phyloP scores from a whole-genome alignment of 2,888 invertebrate genomes.

The Nipponacmea schrenckii region DNA sequence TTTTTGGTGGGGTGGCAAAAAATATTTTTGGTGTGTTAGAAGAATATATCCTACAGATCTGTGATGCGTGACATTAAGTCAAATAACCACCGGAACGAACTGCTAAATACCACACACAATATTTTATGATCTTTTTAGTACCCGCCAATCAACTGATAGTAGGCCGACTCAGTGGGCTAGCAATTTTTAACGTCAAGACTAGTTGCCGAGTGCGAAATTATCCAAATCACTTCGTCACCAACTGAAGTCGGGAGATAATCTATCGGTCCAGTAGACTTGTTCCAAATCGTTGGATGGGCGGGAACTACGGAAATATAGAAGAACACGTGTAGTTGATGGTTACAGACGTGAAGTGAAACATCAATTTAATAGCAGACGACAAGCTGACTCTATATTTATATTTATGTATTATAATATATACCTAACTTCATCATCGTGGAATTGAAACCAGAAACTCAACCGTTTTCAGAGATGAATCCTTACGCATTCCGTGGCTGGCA shows the following conservation, averaged over 20 bases:
- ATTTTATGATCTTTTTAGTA: constrained; percentile 7
- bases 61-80: background rate
- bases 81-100: background rate
- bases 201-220: constrained; percentile 8
- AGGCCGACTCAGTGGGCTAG: constrained; percentile 7
- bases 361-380: constrained; percentile 1
- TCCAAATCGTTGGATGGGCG: background rate
- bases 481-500: constrained; percentile 61
- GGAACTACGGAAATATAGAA: background rate
- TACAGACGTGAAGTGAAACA: background rate
- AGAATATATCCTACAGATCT: background rate
- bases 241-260: background rate
- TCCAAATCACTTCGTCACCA: constrained; percentile 2
- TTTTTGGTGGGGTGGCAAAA: background rate
- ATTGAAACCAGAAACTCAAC: background rate
- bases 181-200: background rate
- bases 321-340: background rate
- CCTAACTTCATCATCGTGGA: background rate
- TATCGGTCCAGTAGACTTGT: background rate
- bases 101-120: constrained; percentile 6
- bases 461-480: constrained; percentile 49
- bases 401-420: constrained; percentile 12
- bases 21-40: background rate
- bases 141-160: constrained; percentile 6
- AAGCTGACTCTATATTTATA: constrained; percentile 11